These are phyloP conservation scores for Oopsacas minuta DNA, from an alignment of 37 sponge, comb jelly and placozoan species.

Conservation along the genomic window DNA sequence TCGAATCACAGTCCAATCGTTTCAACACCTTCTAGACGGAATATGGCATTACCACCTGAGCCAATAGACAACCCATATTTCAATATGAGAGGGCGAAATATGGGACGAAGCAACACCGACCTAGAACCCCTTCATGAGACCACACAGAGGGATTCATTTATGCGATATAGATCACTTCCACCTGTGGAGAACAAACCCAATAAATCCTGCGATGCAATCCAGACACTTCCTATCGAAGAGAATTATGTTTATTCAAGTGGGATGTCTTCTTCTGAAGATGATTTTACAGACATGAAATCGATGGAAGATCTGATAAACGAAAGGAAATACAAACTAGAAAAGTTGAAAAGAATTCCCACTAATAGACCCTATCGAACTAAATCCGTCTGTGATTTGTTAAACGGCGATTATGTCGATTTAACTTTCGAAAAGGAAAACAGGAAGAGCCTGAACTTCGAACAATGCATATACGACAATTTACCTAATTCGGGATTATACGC, in stretches of 20 bases:
- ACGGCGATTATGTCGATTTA: background rate
- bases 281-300: slow-evolving; percentile 5
- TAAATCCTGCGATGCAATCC: background rate
- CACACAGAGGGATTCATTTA: background rate
- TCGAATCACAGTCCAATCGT: background rate
- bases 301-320: background rate
- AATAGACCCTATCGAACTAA: background rate
- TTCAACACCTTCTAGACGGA: background rate
- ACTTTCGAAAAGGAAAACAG: background rate
- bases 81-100: background rate
- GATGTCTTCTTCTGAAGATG: background rate
- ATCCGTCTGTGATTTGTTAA: background rate
- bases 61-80: background rate
- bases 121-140: background rate
- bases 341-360: background rate
- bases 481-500: slow-evolving; percentile 1
- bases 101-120: slow-evolving; percentile 2
- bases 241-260: background rate
- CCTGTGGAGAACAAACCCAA: background rate
- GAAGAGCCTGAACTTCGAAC: background rate
- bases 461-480: background rate
- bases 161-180: background rate
- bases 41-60: background rate
- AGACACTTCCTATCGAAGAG: background rate
- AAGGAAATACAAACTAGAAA: background rate